These are phyloP conservation scores for Tanytarsus gracilentus DNA, from an alignment of 2,888 invertebrate genomes.

Conservation along the genomic window DNA sequence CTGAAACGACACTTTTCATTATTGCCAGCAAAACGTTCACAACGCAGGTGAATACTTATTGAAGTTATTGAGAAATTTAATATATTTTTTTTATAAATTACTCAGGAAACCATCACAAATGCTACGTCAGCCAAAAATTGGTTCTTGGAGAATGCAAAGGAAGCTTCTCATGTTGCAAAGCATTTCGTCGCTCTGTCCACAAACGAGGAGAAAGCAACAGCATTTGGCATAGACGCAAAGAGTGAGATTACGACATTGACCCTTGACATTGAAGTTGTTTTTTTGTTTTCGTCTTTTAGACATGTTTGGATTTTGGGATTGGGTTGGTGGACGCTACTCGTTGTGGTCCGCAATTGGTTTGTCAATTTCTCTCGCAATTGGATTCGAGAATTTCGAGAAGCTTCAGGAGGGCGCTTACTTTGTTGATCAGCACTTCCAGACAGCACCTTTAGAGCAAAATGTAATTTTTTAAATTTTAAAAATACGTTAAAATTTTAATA, in stretches of 20 bases:
- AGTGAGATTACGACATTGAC: constrained; percentile 46
- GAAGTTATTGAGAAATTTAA: no score
- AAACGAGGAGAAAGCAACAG: constrained; percentile 86
- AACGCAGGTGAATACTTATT: no score
- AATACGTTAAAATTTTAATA: constrained; percentile 5
- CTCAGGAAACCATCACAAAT: constrained; percentile 99
- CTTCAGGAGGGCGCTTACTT: constrained; percentile 84
- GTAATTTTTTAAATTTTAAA: constrained; percentile 48
- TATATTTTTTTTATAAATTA: no score
- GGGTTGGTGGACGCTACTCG: constrained; percentile 97
- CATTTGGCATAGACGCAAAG: constrained; percentile 91
- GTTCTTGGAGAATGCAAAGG: constrained; percentile 78
- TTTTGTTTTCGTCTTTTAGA: neutral
- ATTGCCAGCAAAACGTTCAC: constrained; percentile 99
- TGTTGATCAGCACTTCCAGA: constrained; percentile 88
- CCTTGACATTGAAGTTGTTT: neutral
- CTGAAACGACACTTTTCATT: constrained; percentile 94
- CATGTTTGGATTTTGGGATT: constrained; percentile 99
- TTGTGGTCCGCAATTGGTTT: constrained; percentile 99
- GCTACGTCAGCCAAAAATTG: constrained; percentile 95
- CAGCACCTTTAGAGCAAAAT: constrained; percentile 81
- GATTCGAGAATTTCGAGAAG: constrained; percentile 89
- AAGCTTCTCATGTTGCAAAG: constrained; percentile 76
- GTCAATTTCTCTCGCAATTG: constrained; percentile 87
- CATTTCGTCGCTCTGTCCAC: constrained; percentile 99